These are phyloP conservation scores for Danionella dracula DNA, from an alignment of 2,797 vertebrate genomes.

Conservation along the genomic window DNA sequence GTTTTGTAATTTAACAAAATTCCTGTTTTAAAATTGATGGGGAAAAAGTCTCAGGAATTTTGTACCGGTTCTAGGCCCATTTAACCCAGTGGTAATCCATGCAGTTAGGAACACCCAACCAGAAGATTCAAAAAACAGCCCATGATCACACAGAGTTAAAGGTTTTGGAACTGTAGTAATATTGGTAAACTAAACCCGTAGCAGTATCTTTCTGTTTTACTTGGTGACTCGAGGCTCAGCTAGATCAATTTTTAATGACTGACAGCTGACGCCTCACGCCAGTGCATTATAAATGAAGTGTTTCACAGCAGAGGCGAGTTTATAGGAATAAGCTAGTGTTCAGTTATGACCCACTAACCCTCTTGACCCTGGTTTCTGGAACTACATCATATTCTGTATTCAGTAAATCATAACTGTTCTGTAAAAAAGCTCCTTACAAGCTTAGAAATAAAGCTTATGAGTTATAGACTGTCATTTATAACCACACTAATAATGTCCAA, in stretches of 20 bases:
- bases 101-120: too few relatives aligned
- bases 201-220: neutral
- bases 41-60: too few relatives aligned
- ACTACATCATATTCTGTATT: neutral
- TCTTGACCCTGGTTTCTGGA: constrained; percentile 57
- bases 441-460: neutral
- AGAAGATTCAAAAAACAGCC: too few relatives aligned
- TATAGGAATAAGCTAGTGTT: constrained; percentile 39
- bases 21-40: too few relatives aligned
- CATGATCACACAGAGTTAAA: too few relatives aligned
- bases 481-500: neutral
- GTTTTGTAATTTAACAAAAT: too few relatives aligned
- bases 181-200: too few relatives aligned
- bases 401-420: too few relatives aligned
- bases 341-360: constrained; percentile 43
- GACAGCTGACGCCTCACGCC: constrained; percentile 49
- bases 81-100: too few relatives aligned
- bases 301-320: constrained; percentile 45
- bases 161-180: neutral
- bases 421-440: neutral
- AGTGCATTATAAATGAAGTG: constrained; percentile 67
- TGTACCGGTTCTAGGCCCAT: too few relatives aligned
- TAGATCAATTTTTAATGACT: constrained; percentile 62
- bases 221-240: neutral
- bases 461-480: constrained; percentile 3